phyloP scores from a whole-genome alignment of 2,113 vertebrate genomes.

The Pristiophorus japonicus region DNA sequence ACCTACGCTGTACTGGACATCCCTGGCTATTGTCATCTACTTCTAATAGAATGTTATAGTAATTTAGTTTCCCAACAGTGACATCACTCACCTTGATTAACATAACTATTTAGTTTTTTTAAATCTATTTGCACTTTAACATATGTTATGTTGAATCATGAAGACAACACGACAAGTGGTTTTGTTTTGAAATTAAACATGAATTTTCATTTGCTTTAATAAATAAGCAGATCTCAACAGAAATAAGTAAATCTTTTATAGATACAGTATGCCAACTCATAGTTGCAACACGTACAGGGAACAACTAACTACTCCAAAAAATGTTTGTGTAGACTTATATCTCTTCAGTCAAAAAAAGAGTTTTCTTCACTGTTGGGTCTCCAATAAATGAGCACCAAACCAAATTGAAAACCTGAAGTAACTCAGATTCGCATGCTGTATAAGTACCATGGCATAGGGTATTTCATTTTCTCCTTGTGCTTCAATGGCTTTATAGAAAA shows the following conservation, averaged over 20 bases:
- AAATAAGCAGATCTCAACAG: not conserved
- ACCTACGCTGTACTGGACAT: not conserved
- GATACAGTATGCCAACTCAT: not conserved
- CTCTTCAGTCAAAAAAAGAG: not conserved
- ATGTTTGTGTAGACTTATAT: not conserved
- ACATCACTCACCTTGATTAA: not conserved
- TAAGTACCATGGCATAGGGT: not conserved
- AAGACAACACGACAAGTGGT: not conserved
- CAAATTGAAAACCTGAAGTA: not conserved
- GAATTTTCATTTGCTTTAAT: not conserved
- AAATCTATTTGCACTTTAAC: not conserved
- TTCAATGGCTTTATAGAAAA: not conserved
- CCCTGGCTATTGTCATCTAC: not conserved
- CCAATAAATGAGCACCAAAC: not conserved
- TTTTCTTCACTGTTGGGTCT: not conserved
- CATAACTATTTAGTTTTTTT: not conserved
- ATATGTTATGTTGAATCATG: not conserved
- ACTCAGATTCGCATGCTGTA: not conserved
- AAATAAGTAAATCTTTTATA: not conserved
- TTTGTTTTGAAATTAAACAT: not conserved
- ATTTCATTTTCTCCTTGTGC: not conserved
- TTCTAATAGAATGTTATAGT: not conserved
- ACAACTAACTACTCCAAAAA: not conserved
- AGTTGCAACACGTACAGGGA: not conserved
- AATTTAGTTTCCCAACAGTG: not conserved